phyloP scores from a whole-genome alignment of 2,797 vertebrate genomes.

The Tamandua tetradactyla region DNA sequence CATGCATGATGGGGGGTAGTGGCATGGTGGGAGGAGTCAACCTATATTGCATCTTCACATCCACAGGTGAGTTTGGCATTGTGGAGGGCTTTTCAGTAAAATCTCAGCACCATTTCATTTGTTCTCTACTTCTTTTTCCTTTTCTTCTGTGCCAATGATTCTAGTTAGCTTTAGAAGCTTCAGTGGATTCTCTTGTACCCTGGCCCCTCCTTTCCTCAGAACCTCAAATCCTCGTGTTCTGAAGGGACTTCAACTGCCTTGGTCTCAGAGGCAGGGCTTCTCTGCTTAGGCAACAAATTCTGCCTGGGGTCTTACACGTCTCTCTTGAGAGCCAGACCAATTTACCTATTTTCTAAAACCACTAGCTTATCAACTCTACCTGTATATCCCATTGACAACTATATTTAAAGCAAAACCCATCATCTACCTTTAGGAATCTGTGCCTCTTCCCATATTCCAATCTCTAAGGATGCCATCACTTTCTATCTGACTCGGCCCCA shows the following conservation, averaged over 20 bases:
- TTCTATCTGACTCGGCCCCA: neutral
- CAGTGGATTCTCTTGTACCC: neutral
- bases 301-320: neutral
- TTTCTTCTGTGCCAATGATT: neutral
- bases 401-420: neutral
- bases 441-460: neutral
- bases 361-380: neutral
- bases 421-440: neutral
- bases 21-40: constrained; percentile 99
- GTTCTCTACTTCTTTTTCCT: neutral
- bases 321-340: neutral
- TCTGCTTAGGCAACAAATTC: neutral
- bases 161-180: neutral
- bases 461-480: neutral
- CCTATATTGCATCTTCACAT: constrained; percentile 99
- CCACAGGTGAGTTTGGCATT: constrained; percentile 99
- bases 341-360: neutral
- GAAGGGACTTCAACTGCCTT: neutral
- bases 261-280: neutral
- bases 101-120: neutral
- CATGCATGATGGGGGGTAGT: constrained; percentile 97
- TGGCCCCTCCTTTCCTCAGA: neutral
- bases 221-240: neutral
- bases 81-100: too few species aligned
- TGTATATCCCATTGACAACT: too few species aligned